Conservation (phyloP, 2,888 invertebrate species). For the Pterostichus madidus region DNA sequence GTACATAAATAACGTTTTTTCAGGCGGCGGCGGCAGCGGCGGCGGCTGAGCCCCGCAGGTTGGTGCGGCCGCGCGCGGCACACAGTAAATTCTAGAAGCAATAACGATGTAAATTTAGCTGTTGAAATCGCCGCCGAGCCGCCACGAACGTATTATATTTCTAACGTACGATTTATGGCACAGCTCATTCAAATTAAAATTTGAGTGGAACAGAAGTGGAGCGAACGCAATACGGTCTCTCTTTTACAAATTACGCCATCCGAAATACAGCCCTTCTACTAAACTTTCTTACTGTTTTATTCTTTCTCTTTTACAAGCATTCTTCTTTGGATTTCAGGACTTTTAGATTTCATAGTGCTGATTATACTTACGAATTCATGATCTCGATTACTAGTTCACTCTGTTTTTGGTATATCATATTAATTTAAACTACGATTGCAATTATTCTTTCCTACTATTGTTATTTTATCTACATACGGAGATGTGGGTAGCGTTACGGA, state of each 20-base stretch:
- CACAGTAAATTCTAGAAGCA: conserved; percentile 75
- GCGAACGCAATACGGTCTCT: conserved; percentile 61
- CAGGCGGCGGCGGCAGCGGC: neutral
- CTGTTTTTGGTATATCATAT: too few relatives aligned
- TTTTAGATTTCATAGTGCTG: too few relatives aligned
- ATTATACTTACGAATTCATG: too few relatives aligned
- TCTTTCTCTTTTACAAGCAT: conserved; percentile 16
- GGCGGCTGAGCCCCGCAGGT: conserved; percentile 41
- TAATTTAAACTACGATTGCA: neutral
- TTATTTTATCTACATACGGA: too few relatives aligned
- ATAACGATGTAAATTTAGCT: conserved; percentile 77
- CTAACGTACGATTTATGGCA: conserved; percentile 74
- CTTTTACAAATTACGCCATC: conserved; percentile 57
- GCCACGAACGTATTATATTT: conserved; percentile 74
- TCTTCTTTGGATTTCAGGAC: neutral
- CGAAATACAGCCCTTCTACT: neutral
- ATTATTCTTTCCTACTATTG: too few relatives aligned
- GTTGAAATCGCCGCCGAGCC: conserved; percentile 75
- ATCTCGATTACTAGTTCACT: too few relatives aligned
- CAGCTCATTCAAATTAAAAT: conserved; percentile 76
- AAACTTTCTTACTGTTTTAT: conserved; percentile 37
- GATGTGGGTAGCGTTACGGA: too few relatives aligned
- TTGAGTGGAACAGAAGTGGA: conserved; percentile 72
- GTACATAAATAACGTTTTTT: conserved; percentile 66
- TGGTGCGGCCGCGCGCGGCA: conserved; percentile 50